Evolutionary conservation across 2,888 invertebrate genomes (phyloP), one percentile per base, ranked within the genome.

Genomic region (Pinctada fucata): DNA sequence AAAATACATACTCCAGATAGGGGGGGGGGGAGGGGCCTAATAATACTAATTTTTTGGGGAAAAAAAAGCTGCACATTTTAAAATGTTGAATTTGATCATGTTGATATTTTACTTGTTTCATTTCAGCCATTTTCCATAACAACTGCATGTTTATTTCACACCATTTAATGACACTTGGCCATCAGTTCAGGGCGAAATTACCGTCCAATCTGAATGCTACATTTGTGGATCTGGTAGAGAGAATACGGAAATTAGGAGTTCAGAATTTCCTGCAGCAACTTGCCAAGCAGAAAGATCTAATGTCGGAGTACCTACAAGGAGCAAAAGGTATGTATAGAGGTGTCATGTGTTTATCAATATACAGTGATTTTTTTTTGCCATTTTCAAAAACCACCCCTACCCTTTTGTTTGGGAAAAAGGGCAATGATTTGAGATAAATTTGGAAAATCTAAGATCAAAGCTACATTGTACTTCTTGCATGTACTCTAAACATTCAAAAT

Each of bases 111-210:
- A 2, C 49, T 10, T 74, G 47, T 95, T 71, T 69, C 52, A 48
- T 85, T 84, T n/a, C 88, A 92, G 92, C 92, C 49, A 83, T 92
- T 8, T 91, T 91, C 75, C 91, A 97, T 93, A 98, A 98, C 93
- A 98, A 98, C 92, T 97, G 97, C 91, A 95, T 96, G 95, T 98
- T 95, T 90, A 93, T 98, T 10, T 95, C 96, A 0, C 96, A 97
- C 93, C 94, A 95, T 87, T 93, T 96, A 76, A 94, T 94, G 76
- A 94, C 94, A 0, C 93, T 96, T 87, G 95, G 95, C 0, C 94
- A 94, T 87, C 94, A 95, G 89, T 96, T 96, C 94, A 93, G 94
- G 66, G 93, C 93, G 2, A 94, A 94, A 75, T 93, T 96, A 89
- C 94, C 95, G 2, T 92, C 93, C 0, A 92, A 94, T 0, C 91